Evolutionary conservation across 35 echinoderm and acorn worm genomes (phyloP).

Genomic region (Strongylocentrotus purpuratus): DNA sequence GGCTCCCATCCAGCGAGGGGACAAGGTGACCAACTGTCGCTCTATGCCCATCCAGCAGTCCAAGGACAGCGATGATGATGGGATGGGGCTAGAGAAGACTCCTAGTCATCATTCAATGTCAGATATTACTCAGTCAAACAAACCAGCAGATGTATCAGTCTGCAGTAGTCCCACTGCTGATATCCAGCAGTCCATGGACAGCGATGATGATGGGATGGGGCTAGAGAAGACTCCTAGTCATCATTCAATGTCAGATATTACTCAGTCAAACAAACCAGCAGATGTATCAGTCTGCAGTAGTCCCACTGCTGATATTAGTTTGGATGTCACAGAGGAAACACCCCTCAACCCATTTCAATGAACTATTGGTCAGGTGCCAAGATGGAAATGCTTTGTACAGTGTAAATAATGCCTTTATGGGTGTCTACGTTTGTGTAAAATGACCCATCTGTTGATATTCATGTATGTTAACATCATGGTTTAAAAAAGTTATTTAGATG

Average conservation of each 20-base stretch:
- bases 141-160: not conserved
- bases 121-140: not conserved
- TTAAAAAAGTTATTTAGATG: not conserved
- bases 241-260: not conserved
- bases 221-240: not conserved
- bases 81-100: not conserved
- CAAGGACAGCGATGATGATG: not conserved
- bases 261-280: not conserved
- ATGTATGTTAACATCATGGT: not conserved
- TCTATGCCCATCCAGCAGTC: not conserved
- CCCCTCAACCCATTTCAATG: not conserved
- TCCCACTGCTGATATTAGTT: not conserved
- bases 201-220: not conserved
- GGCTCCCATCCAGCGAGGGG: not conserved
- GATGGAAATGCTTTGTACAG: not conserved
- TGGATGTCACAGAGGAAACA: conserved; percentile 15
- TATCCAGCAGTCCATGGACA: not conserved
- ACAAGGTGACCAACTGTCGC: conserved; percentile 41
- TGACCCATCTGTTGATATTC: not conserved
- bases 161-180: not conserved
- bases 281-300: not conserved
- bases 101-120: not conserved
- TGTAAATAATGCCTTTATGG: not conserved
- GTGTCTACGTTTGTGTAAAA: not conserved
- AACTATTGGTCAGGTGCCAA: not conserved